phyloP scores from a whole-genome alignment of 2,888 invertebrate genomes.

The Agrotis puta region DNA sequence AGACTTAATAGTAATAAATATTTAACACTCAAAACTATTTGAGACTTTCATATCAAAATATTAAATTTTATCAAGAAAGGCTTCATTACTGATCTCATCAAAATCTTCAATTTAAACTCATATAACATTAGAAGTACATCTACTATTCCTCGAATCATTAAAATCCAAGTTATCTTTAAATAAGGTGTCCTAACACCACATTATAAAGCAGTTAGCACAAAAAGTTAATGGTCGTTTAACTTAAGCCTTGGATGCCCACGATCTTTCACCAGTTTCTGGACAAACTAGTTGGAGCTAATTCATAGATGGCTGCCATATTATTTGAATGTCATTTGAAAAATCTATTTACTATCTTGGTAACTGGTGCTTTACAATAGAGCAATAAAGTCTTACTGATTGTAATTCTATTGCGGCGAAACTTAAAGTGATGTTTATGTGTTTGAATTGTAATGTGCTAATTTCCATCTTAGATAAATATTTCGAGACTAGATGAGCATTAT shows the following conservation, averaged over 20 bases:
- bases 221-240: constrained; percentile 31
- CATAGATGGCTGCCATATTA: not conserved
- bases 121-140: not conserved
- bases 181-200: constrained; percentile 28
- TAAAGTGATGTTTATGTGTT: no score
- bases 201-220: constrained; percentile 48
- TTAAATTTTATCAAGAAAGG: not conserved
- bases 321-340: not conserved
- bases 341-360: not conserved
- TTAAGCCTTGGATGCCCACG: constrained; percentile 32
- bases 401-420: no score
- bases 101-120: not conserved
- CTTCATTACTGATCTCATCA: not conserved
- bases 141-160: constrained; percentile 12
- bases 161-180: constrained; percentile 24
- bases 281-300: constrained; percentile 24
- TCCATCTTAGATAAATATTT: not conserved
- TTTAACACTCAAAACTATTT: not conserved
- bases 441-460: no score
- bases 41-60: not conserved
- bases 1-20: no score
- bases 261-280: constrained; percentile 47
- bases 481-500: not conserved
- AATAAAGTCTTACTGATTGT: no score
- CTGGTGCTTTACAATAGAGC: not conserved